Evolutionary conservation across 2,888 invertebrate genomes (phyloP), one percentile per base, ranked within the genome.

Genomic region (Julus scandinavius): DNA sequence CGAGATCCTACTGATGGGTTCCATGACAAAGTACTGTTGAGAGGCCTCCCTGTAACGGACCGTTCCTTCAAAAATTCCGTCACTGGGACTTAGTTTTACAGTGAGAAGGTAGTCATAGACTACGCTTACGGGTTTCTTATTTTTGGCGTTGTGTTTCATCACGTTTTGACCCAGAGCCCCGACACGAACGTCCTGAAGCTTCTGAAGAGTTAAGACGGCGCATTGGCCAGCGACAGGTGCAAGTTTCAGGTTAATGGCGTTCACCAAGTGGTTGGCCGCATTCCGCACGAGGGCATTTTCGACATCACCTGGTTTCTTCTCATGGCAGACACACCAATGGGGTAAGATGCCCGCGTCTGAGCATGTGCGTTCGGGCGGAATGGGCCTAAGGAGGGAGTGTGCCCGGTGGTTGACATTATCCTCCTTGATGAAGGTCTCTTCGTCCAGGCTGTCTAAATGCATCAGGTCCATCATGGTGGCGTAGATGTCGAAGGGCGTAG

Each of bases 301-400:
- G 0, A 93, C 92, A 0, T 93, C 91, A 29, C 96, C 91, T 90
- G 94, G 94, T 87, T 93, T 92, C 87, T 94, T 95, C 89, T 94
- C 94, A 91, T 96, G 96, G 90, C 98, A 98, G 40, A 97, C 96
- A 92, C 98, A 98, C 96, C 96, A 98, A 91, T 97, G 96, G 41
- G 95, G 95, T 0, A 95, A 94, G 89, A 98, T 96, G 0, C 94
- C 95, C 0, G 97, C 97, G 89, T 93, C 93, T 87, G 94, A 93
- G 91, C 98, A 98, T 0, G 96, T 96, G 84, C 98, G 93, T 88
- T 94, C 93, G 63, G 92, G 92, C 0, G 96, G 95, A 89, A 98
- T 94, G 0, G 95, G 94, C 41, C 95, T 92, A 92, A 98, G 97
- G 87, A 97, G 93, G 7, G 7, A 7, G 5, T 29, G 6, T 6